phyloP scores from a whole-genome alignment of 2,888 invertebrate genomes.

The Cosmia trapezina region DNA sequence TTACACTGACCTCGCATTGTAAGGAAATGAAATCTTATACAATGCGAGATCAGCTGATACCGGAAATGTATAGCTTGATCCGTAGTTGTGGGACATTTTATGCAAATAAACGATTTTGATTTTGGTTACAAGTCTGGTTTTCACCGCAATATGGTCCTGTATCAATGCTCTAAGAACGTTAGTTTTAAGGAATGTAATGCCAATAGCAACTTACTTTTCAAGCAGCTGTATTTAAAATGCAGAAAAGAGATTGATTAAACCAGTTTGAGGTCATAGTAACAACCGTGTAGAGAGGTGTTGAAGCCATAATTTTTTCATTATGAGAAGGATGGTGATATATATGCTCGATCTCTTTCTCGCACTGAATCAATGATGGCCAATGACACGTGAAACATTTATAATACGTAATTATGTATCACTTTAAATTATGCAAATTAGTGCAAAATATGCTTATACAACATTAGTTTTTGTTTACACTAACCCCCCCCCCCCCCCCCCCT shows the following conservation, averaged over 20 bases:
- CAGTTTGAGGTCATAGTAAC: neutral
- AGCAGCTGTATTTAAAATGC: neutral
- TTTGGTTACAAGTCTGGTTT: neutral
- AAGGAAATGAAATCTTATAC: no score
- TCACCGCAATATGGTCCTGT: neutral
- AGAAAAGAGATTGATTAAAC: neutral
- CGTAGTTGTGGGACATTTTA: no score
- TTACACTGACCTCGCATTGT: no score
- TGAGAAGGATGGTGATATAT: no score
- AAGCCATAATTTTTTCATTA: neutral
- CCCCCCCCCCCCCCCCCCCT: no score
- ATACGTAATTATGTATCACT: neutral
- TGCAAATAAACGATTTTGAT: no score
- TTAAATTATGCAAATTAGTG: neutral
- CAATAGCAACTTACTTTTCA: constrained; percentile 42
- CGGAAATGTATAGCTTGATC: no score
- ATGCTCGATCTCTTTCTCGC: constrained; percentile 5
- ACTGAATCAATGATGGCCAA: neutral
- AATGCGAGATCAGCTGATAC: no score
- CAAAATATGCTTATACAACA: no score
- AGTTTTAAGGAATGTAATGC: constrained; percentile 55
- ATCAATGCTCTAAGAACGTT: constrained; percentile 22
- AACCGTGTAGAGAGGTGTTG: neutral
- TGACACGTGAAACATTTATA: constrained; percentile 3
- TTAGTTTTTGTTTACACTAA: no score